A percentile compares a stretch with the other conserved stretches of the same genome.
phyloP scores from a whole-genome alignment of 2,113 vertebrate species.

The Rhinoptilus africanus region DNA sequence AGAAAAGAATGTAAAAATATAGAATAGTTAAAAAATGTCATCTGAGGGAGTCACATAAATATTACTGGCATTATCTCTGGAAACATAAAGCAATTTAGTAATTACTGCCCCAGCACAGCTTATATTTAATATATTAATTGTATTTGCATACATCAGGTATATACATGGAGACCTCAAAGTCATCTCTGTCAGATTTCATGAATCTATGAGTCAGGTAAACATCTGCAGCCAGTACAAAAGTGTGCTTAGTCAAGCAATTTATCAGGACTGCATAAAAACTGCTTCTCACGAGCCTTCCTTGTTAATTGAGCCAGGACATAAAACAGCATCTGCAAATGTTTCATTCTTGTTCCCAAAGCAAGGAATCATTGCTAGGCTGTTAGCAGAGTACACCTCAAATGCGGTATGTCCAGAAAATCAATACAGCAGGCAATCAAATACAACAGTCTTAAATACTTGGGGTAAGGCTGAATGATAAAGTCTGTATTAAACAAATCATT shows the following conservation, averaged over 20 bases:
- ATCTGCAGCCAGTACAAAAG: conserved; percentile 2
- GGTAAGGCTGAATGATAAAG: neutral
- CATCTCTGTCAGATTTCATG: conserved; percentile 30
- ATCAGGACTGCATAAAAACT: neutral
- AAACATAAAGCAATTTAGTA: neutral
- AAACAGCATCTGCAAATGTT: conserved; percentile 13
- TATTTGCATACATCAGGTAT: neutral
- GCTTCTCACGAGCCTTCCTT: neutral
- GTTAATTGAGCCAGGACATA: conserved; percentile 11
- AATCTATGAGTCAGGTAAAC: conserved; percentile 7
- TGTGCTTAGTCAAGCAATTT: conserved; percentile 12
- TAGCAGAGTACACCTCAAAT: neutral
- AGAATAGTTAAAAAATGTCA: neutral
- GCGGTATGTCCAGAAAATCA: neutral
- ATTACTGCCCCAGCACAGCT: neutral
- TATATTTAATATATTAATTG: conserved; percentile 4
- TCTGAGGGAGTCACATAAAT: neutral
- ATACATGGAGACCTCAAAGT: neutral
- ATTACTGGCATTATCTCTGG: neutral
- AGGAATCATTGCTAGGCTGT: neutral
- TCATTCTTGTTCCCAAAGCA: conserved; percentile 14
- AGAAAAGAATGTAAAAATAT: neutral
- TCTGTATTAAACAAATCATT: neutral
- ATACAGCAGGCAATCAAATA: neutral
- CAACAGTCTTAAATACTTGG: neutral